Evolutionary conservation across 2,888 invertebrate species (phyloP).

Genomic region (Icerya purchasi): DNA sequence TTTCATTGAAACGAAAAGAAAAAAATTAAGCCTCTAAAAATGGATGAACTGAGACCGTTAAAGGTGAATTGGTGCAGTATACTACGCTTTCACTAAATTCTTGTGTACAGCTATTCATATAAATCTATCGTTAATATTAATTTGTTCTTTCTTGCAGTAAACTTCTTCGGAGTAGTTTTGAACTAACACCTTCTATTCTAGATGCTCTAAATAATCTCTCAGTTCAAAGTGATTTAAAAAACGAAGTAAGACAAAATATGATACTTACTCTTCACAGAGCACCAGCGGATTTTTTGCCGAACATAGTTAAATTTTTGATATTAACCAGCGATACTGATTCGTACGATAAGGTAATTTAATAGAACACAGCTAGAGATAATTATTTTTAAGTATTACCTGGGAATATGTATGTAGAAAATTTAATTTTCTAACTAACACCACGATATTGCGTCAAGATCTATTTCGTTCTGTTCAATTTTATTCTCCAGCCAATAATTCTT

Average conservation of each 20-base stretch:
- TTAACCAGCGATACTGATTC: slow-evolving; percentile 15
- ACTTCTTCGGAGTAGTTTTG: slow-evolving; percentile 34
- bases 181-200: slow-evolving; percentile 38
- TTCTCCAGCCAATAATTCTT: not conserved
- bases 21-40: too few species aligned
- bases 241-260: slow-evolving; percentile 34
- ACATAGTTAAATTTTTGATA: slow-evolving; percentile 23
- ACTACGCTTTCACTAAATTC: too few species aligned
- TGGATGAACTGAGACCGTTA: too few species aligned
- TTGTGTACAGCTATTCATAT: too few species aligned
- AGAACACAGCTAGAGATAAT: not conserved
- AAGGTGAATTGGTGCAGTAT: too few species aligned
- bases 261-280: slow-evolving; percentile 23
- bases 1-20: too few species aligned
- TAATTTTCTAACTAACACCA: not conserved
- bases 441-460: not conserved
- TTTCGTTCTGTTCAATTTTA: not conserved
- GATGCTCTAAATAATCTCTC: slow-evolving; percentile 42
- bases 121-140: not conserved
- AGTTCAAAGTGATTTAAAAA: slow-evolving; percentile 34
- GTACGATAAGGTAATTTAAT: slow-evolving; percentile 17
- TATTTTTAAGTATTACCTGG: not conserved
- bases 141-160: slow-evolving; percentile 24
- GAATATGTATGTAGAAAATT: not conserved
- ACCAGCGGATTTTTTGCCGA: slow-evolving; percentile 23